Percentiles rank a stretch among this genome's conserved stretches.
Evolutionary conservation across 2,113 vertebrate genomes (phyloP).

Genomic region (Cryptoleucopteryx plumbea): DNA sequence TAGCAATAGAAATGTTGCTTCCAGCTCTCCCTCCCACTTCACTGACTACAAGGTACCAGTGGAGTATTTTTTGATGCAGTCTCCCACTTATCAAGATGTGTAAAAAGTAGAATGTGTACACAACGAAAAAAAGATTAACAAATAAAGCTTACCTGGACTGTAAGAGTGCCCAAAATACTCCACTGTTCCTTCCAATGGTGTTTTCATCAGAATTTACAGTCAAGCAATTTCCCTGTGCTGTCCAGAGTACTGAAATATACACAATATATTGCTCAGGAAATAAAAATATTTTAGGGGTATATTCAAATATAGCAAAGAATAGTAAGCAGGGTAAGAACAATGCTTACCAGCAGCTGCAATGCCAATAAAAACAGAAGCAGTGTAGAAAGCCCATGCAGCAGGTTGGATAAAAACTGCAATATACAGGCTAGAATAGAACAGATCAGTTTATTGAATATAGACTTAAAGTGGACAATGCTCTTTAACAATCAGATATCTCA

Average conservation of each 20-base stretch:
- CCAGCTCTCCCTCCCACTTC: background rate
- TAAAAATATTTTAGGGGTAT: background rate
- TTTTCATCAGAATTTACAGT: conserved; percentile 89
- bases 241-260: conserved; percentile 88
- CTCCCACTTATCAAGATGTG: background rate
- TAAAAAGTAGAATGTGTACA: background rate
- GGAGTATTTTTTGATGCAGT: background rate
- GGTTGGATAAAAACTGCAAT: conserved; percentile 97
- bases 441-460: conserved; percentile 20
- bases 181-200: conserved; percentile 95
- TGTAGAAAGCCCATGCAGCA: conserved; percentile 92
- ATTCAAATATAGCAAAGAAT: background rate
- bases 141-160: conserved; percentile 84
- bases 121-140: background rate
- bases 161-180: conserved; percentile 94
- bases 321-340: background rate
- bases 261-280: background rate
- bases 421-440: conserved; percentile 84
- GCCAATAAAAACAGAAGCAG: conserved; percentile 91
- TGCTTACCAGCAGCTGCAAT: conserved; percentile 92
- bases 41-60: background rate
- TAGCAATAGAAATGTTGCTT: background rate
- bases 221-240: conserved; percentile 92
- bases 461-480: background rate
- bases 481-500: background rate